Evolutionary conservation across 2,888 invertebrate species (phyloP).

Genomic region (Thysanoteuthis rhombus): DNA sequence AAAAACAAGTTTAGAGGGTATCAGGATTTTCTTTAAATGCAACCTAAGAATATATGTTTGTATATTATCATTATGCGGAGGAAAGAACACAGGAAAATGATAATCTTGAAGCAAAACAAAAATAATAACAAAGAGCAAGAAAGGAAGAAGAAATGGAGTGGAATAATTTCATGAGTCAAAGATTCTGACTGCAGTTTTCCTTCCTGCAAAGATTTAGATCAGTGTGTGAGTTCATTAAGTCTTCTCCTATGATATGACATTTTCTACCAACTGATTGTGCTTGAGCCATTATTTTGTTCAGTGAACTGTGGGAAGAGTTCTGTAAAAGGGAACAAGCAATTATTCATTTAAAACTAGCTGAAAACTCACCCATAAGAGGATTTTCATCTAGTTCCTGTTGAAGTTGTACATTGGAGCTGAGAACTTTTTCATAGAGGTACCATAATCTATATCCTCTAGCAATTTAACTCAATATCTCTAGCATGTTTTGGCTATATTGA

Average conservation of each 20-base stretch:
- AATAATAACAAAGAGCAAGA: not conserved
- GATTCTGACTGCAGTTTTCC: not conserved
- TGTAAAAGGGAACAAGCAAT: not conserved
- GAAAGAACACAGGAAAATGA: not conserved
- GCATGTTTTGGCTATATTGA: no score
- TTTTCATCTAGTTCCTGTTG: no score
- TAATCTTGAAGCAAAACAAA: not conserved
- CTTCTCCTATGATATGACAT: no score
- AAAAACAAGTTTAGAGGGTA: not conserved
- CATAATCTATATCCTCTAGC: no score
- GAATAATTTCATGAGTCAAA: slow-evolving; percentile 12
- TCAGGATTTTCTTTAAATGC: slow-evolving; percentile 12
- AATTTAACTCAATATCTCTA: no score
- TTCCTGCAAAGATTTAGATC: slow-evolving; percentile 12
- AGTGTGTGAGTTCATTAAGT: no score
- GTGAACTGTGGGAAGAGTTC: not conserved
- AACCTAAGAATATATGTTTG: not conserved
- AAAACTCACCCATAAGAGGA: no score
- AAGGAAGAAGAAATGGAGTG: not conserved
- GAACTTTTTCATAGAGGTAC: no score
- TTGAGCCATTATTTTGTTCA: not conserved
- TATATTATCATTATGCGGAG: not conserved
- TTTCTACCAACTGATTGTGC: not conserved
- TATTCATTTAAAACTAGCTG: slow-evolving; percentile 12
- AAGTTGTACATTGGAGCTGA: no score